These are phyloP conservation scores for Rhabditophanes sp. DNA, from an alignment of 2,888 invertebrate genomes.

Conservation along the genomic window DNA sequence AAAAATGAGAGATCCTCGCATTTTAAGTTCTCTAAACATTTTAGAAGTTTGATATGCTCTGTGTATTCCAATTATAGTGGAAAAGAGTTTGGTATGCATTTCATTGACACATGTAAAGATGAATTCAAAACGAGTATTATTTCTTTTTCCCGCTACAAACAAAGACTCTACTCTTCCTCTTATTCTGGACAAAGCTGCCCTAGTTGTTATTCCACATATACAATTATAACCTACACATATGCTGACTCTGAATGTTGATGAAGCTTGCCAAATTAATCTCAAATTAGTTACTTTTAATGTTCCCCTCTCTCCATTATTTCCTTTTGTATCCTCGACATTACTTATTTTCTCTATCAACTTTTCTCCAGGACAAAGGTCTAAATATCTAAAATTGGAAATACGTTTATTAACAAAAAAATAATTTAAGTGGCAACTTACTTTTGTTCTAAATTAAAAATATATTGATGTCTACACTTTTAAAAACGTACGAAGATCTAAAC, in stretches of 20 bases:
- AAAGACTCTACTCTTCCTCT: conserved; percentile 70
- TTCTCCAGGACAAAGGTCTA: conserved; percentile 65
- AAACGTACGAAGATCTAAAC: too few species aligned
- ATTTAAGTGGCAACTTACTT: too few species aligned
- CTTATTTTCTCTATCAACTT: conserved; percentile 72
- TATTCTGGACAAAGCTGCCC: too few species aligned
- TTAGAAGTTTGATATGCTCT: conserved; percentile 76
- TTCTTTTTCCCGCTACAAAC: conserved; percentile 66
- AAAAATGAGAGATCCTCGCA: conserved; percentile 74
- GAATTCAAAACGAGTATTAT: conserved; percentile 76
- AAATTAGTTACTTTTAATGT: conserved; percentile 73
- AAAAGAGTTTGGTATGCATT: conserved; percentile 69
- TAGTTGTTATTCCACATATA: conserved; percentile 63
- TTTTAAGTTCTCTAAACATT: conserved; percentile 71
- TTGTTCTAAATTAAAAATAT: too few species aligned
- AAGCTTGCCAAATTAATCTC: conserved; percentile 71
- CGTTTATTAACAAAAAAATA: too few species aligned
- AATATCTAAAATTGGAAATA: conserved; percentile 62
- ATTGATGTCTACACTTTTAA: too few species aligned
- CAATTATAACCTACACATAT: conserved; percentile 57
- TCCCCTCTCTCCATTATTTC: conserved; percentile 76
- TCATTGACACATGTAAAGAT: conserved; percentile 75
- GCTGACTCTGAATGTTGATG: conserved; percentile 62
- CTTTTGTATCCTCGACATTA: conserved; percentile 89
- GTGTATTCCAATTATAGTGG: conserved; percentile 76